Evolutionary conservation across 2,113 vertebrate genomes (phyloP), one percentile per base, ranked within the genome.

Genomic region (Bubo bubo): DNA sequence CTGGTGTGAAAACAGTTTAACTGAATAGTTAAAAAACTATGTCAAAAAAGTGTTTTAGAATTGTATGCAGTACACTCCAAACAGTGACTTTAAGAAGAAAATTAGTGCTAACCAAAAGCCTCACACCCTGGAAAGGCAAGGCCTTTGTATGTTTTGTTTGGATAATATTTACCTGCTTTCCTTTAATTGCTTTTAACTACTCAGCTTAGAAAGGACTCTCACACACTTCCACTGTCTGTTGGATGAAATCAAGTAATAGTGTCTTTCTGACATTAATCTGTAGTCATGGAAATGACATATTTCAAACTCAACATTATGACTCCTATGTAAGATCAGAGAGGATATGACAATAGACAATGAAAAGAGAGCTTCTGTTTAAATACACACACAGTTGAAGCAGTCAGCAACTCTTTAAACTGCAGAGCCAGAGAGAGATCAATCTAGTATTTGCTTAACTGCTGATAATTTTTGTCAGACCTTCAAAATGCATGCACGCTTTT

Each of bases 301-400:
- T 90, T 92, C 71, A 92, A 88, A 88, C 23, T 62, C 82, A 94
- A 88, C 67, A 80, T 83, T 73, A 92, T 74, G 74, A 94, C 32
- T 86, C 34, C 62, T 59, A 2, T 16, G 19, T 49, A 83, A 95
- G 45, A 77, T 67, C 47, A 74, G 67, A 79, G 53, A 90, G 45
- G 32, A 50, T 81, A 81, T 59, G n/a, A 94, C 71, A 96, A 64
- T 1, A 90, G 77, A 73, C n/a, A 30, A 15, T 26, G 26, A 63
- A 90, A 94, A 88, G 34, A 82, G 27, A 80, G 55, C 82, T 95
- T 88, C 71, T 93, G 74, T 90, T 95, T 86, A 88, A 95, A 92
- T 41, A 89, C 19, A 86, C 14, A 87, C 47, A 93, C 0, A 1
- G 58, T 53, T 82, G 71, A 39, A 64, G 35, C 70, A 96, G 73